Percentiles rank a stretch among this genome's conserved stretches.
Conservation (phyloP, 37 sponge, comb jelly and placozoan species). For the Crambe crambe region DNA sequence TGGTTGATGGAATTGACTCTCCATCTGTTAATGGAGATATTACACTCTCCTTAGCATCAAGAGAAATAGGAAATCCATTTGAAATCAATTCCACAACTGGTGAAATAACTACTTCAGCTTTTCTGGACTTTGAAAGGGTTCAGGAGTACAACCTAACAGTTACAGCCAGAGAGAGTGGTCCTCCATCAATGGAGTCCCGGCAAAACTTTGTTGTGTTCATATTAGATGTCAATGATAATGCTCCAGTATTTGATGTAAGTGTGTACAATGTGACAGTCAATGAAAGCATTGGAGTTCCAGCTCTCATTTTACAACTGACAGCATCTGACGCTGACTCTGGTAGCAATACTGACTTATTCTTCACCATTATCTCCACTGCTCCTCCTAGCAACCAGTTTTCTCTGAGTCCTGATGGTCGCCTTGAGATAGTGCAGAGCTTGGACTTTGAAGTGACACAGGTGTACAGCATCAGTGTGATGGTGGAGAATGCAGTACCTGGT, state of each 20-base stretch:
- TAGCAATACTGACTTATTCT: conserved; percentile 21
- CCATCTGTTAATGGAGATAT: conserved; percentile 5
- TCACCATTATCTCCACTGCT: background rate
- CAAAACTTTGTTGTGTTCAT: conserved; percentile 7
- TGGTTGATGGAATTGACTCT: conserved; percentile 8
- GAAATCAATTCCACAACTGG: conserved; percentile 21
- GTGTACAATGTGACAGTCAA: conserved; percentile 13
- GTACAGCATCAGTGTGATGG: conserved; percentile 25
- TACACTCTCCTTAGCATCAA: background rate
- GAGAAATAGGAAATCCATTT: background rate
- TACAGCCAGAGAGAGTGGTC: conserved; percentile 46
- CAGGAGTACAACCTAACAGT: conserved; percentile 37
- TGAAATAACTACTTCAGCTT: background rate
- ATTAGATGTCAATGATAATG: conserved; percentile 52
- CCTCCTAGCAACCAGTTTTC: conserved; percentile 10
- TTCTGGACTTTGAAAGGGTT: conserved; percentile 27
- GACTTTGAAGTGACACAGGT: conserved; percentile 18
- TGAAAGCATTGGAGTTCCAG: conserved; percentile 26
- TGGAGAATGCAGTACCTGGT: conserved; percentile 12
- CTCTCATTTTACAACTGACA: conserved; percentile 1
- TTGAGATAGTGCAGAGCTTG: conserved; percentile 21
- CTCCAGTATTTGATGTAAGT: conserved; percentile 38
- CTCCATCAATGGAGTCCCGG: conserved; percentile 45
- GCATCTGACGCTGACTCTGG: conserved; percentile 35
- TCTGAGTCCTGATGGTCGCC: conserved; percentile 16